These are phyloP conservation scores for Lindbergichthys nudifrons DNA, from an alignment of 2,797 vertebrate species.

Conservation along the genomic window DNA sequence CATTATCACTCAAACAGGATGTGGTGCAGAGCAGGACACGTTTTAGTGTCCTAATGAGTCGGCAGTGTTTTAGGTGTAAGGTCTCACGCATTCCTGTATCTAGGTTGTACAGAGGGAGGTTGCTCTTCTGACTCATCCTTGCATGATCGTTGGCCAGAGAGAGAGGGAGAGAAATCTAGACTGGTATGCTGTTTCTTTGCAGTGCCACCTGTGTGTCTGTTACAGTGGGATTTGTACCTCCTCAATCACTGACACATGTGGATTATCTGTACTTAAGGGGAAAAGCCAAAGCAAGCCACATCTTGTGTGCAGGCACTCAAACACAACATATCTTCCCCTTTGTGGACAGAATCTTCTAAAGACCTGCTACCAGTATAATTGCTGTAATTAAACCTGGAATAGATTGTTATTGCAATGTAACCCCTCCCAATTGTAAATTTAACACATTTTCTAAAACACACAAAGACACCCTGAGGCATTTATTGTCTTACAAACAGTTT, in stretches of 20 bases:
- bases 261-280: constrained; percentile 87
- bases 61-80: constrained; percentile 18
- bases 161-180: constrained; percentile 55
- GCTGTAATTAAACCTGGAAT: constrained; percentile 54
- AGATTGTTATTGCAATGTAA: constrained; percentile 54
- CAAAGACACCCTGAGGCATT: constrained; percentile 29
- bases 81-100: constrained; percentile 54
- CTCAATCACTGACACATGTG: constrained; percentile 88
- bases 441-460: constrained; percentile 35
- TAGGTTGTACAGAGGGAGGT: constrained; percentile 44
- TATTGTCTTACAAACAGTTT: constrained; percentile 8
- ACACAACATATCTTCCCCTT: constrained; percentile 67
- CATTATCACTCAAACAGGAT: constrained; percentile 63
- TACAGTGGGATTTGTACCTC: constrained; percentile 86
- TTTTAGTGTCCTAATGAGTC: constrained; percentile 7
- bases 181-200: constrained; percentile 79
- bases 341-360: constrained; percentile 62
- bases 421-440: constrained; percentile 39
- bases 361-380: constrained; percentile 69
- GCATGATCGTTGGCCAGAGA: constrained; percentile 48
- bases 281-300: constrained; percentile 82
- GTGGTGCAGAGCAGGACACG: constrained; percentile 41
- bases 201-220: constrained; percentile 86
- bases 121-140: constrained; percentile 55
- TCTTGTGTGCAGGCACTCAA: constrained; percentile 80